Evolutionary conservation across 2,888 invertebrate species (phyloP).

Genomic region (Marronus borbonicus): DNA sequence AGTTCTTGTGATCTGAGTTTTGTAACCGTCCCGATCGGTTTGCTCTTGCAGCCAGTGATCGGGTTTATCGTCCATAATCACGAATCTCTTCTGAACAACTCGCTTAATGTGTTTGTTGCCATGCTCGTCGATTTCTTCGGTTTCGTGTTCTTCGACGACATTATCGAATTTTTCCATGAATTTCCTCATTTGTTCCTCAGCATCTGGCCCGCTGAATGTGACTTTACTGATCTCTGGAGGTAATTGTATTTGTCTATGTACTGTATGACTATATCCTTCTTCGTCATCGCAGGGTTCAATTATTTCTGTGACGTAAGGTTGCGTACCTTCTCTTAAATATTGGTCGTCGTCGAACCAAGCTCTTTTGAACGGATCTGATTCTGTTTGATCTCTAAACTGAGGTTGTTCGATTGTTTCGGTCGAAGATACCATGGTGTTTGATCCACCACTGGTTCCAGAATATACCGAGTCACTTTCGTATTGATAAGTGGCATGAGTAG

Average conservation of each 20-base stretch:
- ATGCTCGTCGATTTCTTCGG: conserved; percentile 71
- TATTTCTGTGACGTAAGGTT: conserved; percentile 71
- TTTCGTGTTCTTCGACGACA: conserved; percentile 72
- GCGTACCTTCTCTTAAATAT: conserved; percentile 64
- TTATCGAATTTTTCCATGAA: conserved; percentile 72
- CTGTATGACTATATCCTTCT: conserved; percentile 70
- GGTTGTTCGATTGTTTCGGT: conserved; percentile 79
- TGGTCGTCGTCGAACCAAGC: conserved; percentile 72
- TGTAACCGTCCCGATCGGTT: conserved; percentile 55
- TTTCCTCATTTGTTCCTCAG: conserved; percentile 71
- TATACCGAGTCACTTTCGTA: conserved; percentile 89
- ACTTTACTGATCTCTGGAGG: conserved; percentile 72
- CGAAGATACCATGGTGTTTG: conserved; percentile 88
- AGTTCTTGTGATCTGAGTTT: conserved; percentile 61
- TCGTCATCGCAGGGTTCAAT: conserved; percentile 69
- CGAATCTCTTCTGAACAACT: conserved; percentile 71
- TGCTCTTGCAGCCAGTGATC: conserved; percentile 49
- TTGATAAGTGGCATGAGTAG: conserved; percentile 86
- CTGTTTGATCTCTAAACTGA: conserved; percentile 61
- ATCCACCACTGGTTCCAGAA: conserved; percentile 88
- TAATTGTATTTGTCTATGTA: conserved; percentile 71
- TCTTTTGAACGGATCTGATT: conserved; percentile 65
- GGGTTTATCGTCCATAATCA: conserved; percentile 64
- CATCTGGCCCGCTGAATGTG: conserved; percentile 73
- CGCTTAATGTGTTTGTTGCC: conserved; percentile 73